Base-by-base conservation (phyloP, 2,888 invertebrate genomes). In the Cephus runcator region DNA sequence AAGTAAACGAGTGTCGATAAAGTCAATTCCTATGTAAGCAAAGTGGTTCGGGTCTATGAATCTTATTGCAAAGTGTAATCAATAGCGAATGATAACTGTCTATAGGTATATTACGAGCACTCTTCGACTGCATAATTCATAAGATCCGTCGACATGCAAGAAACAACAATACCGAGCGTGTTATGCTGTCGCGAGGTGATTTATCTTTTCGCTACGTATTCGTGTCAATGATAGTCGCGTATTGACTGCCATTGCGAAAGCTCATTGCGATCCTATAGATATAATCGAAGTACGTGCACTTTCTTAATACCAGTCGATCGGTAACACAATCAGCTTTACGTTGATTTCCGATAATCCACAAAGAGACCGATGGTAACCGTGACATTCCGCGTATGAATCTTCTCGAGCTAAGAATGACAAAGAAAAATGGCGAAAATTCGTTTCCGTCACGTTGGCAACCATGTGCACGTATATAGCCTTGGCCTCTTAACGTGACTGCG, bases 401-500 rank as follows among this genome's bases (percentile, higher is more conserved):
- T 36, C 36, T 40, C 15, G 40, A 15, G 15, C 40, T 6, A 40
- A 15, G 15, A 40, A 40, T 15, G 40, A 15, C 6, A 15, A 15
- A 40, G 40, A 40, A 40, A 40, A 40, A 40, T 15, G 1, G 40
- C 15, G 40, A 15, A 40, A 40, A 40, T 40, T 1, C 40, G 15
- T 40, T 40, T 40, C 40, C 40, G 6, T 40, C 40, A 40, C 40
- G 40, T 40, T 40, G 40, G 40, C 15, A 40, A 40, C 40, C 40
- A 40, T 15, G 15, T 35, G 68, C 30, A 77, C 73, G 79, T 80
- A 82, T 85, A 86, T 87, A 84, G 86, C 88, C 88, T 89, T 89
- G 88, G 88, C 88, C 88, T 88, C 86, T 84, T 88, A 88, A 89
- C 83, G 86, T 79, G 76, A 73, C 85, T 83, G 83, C 85, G 86